These are phyloP conservation scores for Belgica antarctica DNA, from an alignment of 2,888 invertebrate genomes.

Conservation along the genomic window DNA sequence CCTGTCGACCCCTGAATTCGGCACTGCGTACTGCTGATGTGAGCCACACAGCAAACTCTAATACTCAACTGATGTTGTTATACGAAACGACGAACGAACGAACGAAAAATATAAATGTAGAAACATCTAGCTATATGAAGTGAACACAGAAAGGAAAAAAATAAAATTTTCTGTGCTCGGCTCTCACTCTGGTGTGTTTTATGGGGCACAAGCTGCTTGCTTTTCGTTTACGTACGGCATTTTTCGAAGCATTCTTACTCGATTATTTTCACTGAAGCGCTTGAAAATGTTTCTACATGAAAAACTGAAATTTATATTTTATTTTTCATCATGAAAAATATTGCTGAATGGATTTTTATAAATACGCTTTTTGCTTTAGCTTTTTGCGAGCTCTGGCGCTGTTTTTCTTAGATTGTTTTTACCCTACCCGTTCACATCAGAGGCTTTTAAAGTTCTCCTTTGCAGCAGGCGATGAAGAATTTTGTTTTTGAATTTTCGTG, in stretches of 20 bases:
- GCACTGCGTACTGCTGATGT: conserved; percentile 38
- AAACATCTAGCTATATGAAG: conserved; percentile 43
- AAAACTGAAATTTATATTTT: conserved; percentile 44
- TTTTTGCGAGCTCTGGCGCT: conserved; percentile 42
- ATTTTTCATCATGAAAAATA: conserved; percentile 44
- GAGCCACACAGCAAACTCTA: conserved; percentile 44
- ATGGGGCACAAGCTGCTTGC: conserved; percentile 44
- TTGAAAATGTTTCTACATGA: conserved; percentile 43
- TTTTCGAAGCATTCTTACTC: conserved; percentile 44
- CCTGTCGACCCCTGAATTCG: conserved; percentile 3
- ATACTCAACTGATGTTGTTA: conserved; percentile 44
- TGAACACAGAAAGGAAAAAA: conserved; percentile 42
- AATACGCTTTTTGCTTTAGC: conserved; percentile 44
- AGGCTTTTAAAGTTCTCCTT: conserved; percentile 42
- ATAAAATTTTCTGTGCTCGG: conserved; percentile 38
- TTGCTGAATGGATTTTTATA: conserved; percentile 44
- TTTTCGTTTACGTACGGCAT: conserved; percentile 44
- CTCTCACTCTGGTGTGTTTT: conserved; percentile 44
- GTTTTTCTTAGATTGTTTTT: conserved; percentile 44
- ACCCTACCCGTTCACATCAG: conserved; percentile 40
- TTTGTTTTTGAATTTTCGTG: neutral
- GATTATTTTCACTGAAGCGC: conserved; percentile 42
- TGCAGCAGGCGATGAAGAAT: neutral
- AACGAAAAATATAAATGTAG: conserved; percentile 43
- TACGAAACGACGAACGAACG: conserved; percentile 43